Conservation (phyloP, 2,797 vertebrate species). For the Syngnathus acus region DNA sequence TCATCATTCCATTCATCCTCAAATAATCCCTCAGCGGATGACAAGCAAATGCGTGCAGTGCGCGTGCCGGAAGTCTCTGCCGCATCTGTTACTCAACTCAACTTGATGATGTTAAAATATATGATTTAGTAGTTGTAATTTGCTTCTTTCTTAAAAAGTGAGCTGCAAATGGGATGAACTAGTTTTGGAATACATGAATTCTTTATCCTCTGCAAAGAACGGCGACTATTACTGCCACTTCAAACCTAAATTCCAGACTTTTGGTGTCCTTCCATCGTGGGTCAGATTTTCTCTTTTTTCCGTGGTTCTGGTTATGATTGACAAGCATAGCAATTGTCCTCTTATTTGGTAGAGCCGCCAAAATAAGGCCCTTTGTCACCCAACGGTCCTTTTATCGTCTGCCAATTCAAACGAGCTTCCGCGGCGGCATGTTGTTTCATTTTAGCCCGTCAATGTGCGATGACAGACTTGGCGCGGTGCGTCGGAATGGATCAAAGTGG, state of each 20-base stretch:
- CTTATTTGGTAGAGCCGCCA: not conserved
- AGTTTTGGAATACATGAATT: no score
- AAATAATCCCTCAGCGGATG: constrained; percentile 52
- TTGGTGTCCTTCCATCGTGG: not conserved
- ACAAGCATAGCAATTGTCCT: not conserved
- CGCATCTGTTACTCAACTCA: not conserved
- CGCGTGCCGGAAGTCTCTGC: not conserved
- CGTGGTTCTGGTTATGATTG: not conserved
- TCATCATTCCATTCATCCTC: constrained; percentile 42
- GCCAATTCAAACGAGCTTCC: not conserved
- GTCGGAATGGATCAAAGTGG: not conserved
- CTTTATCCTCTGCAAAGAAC: no score
- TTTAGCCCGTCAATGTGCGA: not conserved
- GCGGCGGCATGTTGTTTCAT: not conserved
- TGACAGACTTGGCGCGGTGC: not conserved
- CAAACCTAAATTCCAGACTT: not conserved
- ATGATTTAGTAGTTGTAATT: no score
- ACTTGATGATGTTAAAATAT: no score
- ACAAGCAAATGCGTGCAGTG: constrained; percentile 13
- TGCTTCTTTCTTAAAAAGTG: no score
- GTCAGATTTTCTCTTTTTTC: not conserved
- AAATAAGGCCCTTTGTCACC: not conserved
- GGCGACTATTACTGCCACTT: no score
- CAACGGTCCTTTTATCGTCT: not conserved
- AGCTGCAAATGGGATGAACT: no score